These are phyloP conservation scores for Perca flavescens DNA, from an alignment of 2,113 vertebrate species.

Conservation along the genomic window DNA sequence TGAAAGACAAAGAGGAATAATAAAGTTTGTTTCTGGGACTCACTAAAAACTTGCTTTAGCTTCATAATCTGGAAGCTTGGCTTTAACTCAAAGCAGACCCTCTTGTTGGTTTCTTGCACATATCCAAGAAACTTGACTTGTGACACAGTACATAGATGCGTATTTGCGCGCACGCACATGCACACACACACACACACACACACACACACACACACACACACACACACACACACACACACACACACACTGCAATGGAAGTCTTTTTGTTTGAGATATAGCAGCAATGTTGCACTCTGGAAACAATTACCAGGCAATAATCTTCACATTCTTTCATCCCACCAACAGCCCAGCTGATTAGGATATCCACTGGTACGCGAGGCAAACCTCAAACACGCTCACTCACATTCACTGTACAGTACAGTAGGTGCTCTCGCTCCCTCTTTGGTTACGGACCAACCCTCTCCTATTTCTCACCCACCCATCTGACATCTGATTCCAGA, in stretches of 20 bases:
- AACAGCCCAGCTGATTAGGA: slow-evolving; percentile 80
- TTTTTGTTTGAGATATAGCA: slow-evolving; percentile 57
- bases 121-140: slow-evolving; percentile 37
- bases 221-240: background rate
- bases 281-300: slow-evolving; percentile 74
- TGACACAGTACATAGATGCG: background rate
- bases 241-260: slow-evolving; percentile 12
- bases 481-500: slow-evolving; percentile 69
- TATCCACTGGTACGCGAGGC: slow-evolving; percentile 67
- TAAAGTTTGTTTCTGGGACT: slow-evolving; percentile 5
- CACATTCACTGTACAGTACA: slow-evolving; percentile 44
- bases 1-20: slow-evolving; percentile 23
- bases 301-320: slow-evolving; percentile 78
- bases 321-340: slow-evolving; percentile 79
- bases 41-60: background rate
- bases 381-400: slow-evolving; percentile 62
- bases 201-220: background rate
- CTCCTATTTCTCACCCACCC: slow-evolving; percentile 41
- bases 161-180: background rate
- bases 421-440: slow-evolving; percentile 30
- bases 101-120: slow-evolving; percentile 6
- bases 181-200: background rate
- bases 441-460: slow-evolving; percentile 24
- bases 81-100: slow-evolving; percentile 16
- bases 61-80: slow-evolving; percentile 14